Percentiles rank a stretch among this genome's conserved stretches.
phyloP scores from a whole-genome alignment of 1,140 invertebrate genomes.

The Bursaphelenchus mucronatus region DNA sequence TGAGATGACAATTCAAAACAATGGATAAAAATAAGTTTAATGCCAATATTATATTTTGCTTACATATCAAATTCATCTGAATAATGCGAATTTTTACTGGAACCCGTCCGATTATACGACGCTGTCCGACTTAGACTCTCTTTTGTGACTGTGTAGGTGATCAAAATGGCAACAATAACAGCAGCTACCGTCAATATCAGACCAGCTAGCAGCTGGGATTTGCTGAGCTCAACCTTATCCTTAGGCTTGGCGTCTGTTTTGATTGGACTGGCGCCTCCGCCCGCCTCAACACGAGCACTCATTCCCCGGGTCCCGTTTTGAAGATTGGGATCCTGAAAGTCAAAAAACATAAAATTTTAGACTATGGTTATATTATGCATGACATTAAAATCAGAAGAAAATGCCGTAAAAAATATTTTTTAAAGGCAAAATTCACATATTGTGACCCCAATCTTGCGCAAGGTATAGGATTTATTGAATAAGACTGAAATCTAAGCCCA shows the following conservation, averaged over 20 bases:
- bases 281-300: too few species aligned
- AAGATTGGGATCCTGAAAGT: too few species aligned
- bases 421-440: too few species aligned
- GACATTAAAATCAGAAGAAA: slow-evolving; percentile 2
- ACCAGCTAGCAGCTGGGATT: slow-evolving; percentile 29
- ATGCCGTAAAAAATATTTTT: neutral
- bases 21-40: slow-evolving; percentile 1
- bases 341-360: too few species aligned
- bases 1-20: slow-evolving; percentile 2
- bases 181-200: slow-evolving; percentile 21
- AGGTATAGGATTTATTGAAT: too few species aligned
- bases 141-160: slow-evolving; percentile 34
- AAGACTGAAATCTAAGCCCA: too few species aligned
- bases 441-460: too few species aligned
- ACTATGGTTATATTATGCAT: neutral
- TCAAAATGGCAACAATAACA: slow-evolving; percentile 26
- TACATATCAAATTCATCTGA: slow-evolving; percentile 25
- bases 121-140: slow-evolving; percentile 9
- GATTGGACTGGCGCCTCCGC: too few species aligned
- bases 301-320: too few species aligned
- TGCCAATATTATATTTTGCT: slow-evolving; percentile 22
- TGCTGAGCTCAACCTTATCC: neutral
- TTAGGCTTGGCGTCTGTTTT: too few species aligned
- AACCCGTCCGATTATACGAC: neutral
- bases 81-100: slow-evolving; percentile 16